Conservation (phyloP, 2,888 invertebrate genomes). For the Cerastis leucographa region DNA sequence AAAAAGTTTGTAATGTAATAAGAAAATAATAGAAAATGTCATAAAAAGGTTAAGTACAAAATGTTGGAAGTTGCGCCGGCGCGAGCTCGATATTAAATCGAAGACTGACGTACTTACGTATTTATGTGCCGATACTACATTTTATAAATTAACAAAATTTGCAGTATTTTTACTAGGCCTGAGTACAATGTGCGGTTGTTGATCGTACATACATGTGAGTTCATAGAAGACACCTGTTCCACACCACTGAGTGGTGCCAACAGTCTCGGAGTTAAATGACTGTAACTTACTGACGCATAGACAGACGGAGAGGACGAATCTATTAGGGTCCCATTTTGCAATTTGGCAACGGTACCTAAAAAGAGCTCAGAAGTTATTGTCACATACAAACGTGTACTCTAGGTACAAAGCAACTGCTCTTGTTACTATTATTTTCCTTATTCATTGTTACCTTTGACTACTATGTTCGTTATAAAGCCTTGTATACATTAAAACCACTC, state of each 20-base stretch:
- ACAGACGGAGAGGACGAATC: neutral
- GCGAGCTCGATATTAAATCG: no score
- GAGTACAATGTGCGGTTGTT: no score
- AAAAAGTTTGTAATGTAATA: no score
- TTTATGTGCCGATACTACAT: no score
- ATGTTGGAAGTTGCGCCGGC: no score
- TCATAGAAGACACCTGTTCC: neutral
- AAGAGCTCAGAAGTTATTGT: neutral
- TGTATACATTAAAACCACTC: slow-evolving; percentile 18
- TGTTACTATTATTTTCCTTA: neutral
- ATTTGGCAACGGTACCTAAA: neutral
- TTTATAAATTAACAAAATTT: no score
- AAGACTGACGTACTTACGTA: no score
- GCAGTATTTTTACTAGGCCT: no score
- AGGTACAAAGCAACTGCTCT: neutral
- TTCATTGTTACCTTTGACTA: neutral
- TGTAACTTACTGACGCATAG: neutral
- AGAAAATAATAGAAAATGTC: no score
- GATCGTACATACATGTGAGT: no score
- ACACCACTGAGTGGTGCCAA: neutral
- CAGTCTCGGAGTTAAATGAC: neutral
- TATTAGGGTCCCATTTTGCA: neutral
- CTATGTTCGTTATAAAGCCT: slow-evolving; percentile 8
- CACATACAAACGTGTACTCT: neutral
- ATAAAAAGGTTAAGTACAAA: no score